Percentiles rank a stretch among this genome's conserved stretches.
These are phyloP conservation scores for Netelia fuscicornis DNA, from an alignment of 2,888 invertebrate species.

Conservation along the genomic window DNA sequence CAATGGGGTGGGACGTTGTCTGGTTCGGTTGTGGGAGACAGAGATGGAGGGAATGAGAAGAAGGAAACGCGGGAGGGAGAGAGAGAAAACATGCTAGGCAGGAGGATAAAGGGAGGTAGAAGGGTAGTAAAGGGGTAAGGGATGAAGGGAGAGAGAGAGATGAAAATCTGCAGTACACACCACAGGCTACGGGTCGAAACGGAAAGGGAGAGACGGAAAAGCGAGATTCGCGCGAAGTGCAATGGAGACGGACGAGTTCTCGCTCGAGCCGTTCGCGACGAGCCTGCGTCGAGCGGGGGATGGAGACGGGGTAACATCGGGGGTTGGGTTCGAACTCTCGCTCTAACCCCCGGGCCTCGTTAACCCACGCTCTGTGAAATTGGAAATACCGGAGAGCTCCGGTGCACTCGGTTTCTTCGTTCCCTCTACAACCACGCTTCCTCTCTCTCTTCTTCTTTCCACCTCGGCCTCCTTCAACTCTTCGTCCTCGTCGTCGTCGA, in stretches of 20 bases:
- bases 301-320: neutral
- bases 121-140: slow-evolving; percentile 55
- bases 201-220: slow-evolving; percentile 45
- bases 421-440: slow-evolving; percentile 48
- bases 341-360: slow-evolving; percentile 83
- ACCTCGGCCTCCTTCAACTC: neutral
- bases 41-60: slow-evolving; percentile 30
- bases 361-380: slow-evolving; percentile 85
- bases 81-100: slow-evolving; percentile 1
- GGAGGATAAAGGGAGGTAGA: slow-evolving; percentile 19
- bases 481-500: slow-evolving; percentile 34
- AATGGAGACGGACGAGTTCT: slow-evolving; percentile 31
- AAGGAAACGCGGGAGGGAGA: slow-evolving; percentile 37
- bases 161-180: slow-evolving; percentile 51
- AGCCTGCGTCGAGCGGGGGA: neutral
- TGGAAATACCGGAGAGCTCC: slow-evolving; percentile 82
- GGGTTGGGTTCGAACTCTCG: slow-evolving; percentile 70
- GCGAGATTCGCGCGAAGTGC: slow-evolving; percentile 22
- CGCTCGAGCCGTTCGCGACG: neutral
- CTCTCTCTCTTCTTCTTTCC: slow-evolving; percentile 45
- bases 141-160: neutral
- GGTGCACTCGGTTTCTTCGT: slow-evolving; percentile 58
- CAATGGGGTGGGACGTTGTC: slow-evolving; percentile 72
- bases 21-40: slow-evolving; percentile 31
- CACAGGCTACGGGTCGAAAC: slow-evolving; percentile 4